phyloP scores from a whole-genome alignment of 2,113 vertebrate genomes.

The Nestor notabilis region DNA sequence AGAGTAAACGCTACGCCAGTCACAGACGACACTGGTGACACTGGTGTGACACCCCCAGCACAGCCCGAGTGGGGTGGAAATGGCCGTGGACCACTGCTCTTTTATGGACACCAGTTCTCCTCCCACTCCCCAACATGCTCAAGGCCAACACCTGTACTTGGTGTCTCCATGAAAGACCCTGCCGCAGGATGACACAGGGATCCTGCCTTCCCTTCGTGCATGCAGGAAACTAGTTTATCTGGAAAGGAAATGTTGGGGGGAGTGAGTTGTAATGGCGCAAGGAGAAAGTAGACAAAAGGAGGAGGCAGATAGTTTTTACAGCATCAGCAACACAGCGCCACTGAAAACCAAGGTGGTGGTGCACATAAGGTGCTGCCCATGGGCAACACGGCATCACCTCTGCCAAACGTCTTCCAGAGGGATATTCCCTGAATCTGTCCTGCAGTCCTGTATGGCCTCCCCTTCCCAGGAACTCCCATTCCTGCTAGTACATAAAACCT shows the following conservation, averaged over 20 bases:
- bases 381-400: not conserved
- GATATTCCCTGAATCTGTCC: not conserved
- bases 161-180: not conserved
- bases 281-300: not conserved
- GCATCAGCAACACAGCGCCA: fast-evolving
- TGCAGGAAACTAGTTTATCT: not conserved
- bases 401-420: not conserved
- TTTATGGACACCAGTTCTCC: not conserved
- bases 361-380: not conserved
- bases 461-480: not conserved
- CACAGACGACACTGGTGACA: not conserved
- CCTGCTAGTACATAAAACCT: not conserved
- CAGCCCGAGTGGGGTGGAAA: not conserved
- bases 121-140: not conserved
- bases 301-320: fast-evolving
- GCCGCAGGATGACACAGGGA: not conserved
- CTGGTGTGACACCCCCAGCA: not conserved
- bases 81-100: not conserved
- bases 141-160: fast-evolving
- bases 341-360: not conserved
- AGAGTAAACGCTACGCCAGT: not conserved
- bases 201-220: not conserved
- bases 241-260: not conserved
- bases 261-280: not conserved
- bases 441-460: not conserved